Base-by-base conservation (phyloP, 1,140 invertebrate genomes). In the Branchinecta lynchi region DNA sequence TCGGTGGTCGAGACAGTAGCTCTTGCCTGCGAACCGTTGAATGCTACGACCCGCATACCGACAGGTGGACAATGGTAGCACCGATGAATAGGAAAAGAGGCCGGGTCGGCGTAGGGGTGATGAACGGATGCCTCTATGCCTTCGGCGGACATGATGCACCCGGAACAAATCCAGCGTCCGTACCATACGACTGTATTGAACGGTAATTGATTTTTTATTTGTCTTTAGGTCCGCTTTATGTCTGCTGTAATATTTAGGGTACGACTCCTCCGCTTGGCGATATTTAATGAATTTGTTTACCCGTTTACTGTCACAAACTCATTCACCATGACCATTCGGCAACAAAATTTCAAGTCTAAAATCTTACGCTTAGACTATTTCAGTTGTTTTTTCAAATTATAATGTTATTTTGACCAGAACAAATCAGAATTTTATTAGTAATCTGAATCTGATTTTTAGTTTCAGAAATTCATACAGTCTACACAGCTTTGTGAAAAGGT, bases 71-170 rank as follows among this genome's bases (percentile, higher is more conserved):
- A 20, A 75, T 78, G 21, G 81, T 82, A 73, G 79, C 81, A 20
- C 79, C 82, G 0, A 84, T 84, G 83, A 76, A 78, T 45, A 80
- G 80, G 72, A 74, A 82, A 44, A 75, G 83, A 72, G 83, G 83
- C 65, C 76, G 76, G 32, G 77, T 77, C 21, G 82, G 81, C 7
- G 83, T 84, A 8, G 83, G 81, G 43, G 83, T 84, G 5, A 76
- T 83, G 0, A 80, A 80, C 71, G 81, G 81, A 3, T 83, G 78
- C 72, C 75, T 84, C 15, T 84, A 83, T 87, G 93, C 93, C 3
- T 90, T 88, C 74, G 93, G 94, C 60, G 94, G 94, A 3, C 92
- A 93, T 77, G 93, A 96, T 80, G 88, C 88, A 9, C 86, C 89
- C 3, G 84, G 86, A 17, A 92, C 87, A 75, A 93, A 92, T 79